phyloP scores from a whole-genome alignment of 2,888 invertebrate species.

The Pseudoips prasinana region DNA sequence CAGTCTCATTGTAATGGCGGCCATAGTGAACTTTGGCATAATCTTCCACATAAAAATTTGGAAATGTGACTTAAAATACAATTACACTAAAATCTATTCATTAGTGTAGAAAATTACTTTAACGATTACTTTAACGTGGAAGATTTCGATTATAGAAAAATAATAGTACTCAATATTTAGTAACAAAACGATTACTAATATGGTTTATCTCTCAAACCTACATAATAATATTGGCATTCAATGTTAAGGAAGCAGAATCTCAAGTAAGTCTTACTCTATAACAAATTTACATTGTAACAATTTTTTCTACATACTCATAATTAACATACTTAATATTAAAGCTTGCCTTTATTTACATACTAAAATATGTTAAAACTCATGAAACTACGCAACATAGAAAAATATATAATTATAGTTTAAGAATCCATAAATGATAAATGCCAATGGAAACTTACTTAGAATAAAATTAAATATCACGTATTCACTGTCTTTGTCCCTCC shows the following conservation, averaged over 20 bases:
- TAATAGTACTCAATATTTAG: conserved; percentile 21
- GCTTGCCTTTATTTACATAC: conserved; percentile 62
- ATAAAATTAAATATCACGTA: conserved; percentile 46
- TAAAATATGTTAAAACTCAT: conserved; percentile 33
- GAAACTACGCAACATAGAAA: conserved; percentile 34
- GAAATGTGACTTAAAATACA: conserved; percentile 31
- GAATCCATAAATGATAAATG: conserved; percentile 52
- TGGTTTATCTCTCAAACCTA: conserved; percentile 25
- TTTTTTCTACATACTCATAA: conserved; percentile 52
- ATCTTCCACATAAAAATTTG: conserved; percentile 28
- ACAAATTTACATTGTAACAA: conserved; percentile 75
- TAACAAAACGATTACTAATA: conserved; percentile 24
- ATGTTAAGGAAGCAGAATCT: conserved; percentile 58
- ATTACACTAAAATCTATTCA: conserved; percentile 20
- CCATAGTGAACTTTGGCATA: conserved; percentile 37
- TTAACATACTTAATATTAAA: conserved; percentile 72
- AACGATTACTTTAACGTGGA: conserved; percentile 24
- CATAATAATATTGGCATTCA: conserved; percentile 48
- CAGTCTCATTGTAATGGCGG: conserved; percentile 26
- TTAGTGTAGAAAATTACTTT: conserved; percentile 11
- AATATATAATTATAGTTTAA: conserved; percentile 30
- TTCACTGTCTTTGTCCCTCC: conserved; percentile 29
- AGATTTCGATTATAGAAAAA: conserved; percentile 25
- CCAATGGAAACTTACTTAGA: conserved; percentile 47
- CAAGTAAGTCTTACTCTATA: conserved; percentile 55